Conservation (phyloP, 2,113 vertebrate species). For the Myrmophylax atrothorax region DNA sequence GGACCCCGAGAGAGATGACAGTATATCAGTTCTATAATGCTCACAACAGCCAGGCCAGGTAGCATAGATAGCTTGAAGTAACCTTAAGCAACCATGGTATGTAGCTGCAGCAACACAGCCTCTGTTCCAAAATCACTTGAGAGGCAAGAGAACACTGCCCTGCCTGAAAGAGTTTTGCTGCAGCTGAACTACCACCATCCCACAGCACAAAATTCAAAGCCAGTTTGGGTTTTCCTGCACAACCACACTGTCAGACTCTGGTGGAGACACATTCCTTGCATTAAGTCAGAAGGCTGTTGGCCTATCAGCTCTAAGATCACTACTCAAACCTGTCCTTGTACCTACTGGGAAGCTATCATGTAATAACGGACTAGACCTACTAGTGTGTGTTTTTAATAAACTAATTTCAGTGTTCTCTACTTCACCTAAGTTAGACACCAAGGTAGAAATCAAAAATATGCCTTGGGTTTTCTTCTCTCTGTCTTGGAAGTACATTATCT, state of each 20-base stretch:
- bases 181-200: background rate
- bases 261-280: background rate
- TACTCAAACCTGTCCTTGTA: background rate
- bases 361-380: background rate
- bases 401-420: background rate
- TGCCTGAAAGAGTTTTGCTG: rapidly evolving
- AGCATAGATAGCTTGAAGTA: background rate
- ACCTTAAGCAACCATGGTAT: rapidly evolving
- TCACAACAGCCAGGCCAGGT: background rate
- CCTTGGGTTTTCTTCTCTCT: background rate
- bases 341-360: background rate
- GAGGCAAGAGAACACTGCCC: background rate
- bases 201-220: background rate
- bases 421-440: background rate
- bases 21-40: rapidly evolving
- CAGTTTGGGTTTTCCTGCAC: background rate
- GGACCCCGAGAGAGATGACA: rapidly evolving
- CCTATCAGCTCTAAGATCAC: background rate
- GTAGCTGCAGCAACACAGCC: background rate
- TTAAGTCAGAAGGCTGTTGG: background rate
- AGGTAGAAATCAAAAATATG: background rate
- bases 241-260: background rate
- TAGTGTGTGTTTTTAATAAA: background rate
- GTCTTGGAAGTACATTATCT: background rate
- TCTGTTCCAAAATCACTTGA: background rate